Conservation (phyloP, 35 echinoderm and acorn worm genomes). For the Strongylocentrotus purpuratus region DNA sequence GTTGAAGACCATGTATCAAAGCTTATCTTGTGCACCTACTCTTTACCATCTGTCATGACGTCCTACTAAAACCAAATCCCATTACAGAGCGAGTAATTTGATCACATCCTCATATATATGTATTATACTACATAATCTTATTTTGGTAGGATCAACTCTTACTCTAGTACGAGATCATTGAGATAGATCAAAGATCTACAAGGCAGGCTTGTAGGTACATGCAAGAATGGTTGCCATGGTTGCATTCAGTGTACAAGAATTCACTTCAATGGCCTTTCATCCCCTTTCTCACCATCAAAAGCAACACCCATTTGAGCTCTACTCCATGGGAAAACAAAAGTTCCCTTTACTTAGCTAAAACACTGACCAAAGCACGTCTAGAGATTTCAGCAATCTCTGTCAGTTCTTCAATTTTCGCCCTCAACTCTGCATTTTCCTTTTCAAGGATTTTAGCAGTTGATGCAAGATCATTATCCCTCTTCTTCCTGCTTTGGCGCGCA, state of each 20-base stretch:
- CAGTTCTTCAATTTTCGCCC: constrained; percentile 35
- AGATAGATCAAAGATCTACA: neutral
- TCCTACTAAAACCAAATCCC: neutral
- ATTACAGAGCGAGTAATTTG: neutral
- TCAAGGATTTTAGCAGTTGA: neutral
- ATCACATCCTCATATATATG: neutral
- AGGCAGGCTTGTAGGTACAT: neutral
- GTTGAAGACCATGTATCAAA: neutral
- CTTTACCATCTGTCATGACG: neutral
- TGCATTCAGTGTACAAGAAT: neutral
- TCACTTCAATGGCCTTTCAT: neutral
- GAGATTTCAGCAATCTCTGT: constrained; percentile 40
- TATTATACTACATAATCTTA: neutral
- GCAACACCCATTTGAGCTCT: constrained; percentile 13
- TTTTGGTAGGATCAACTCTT: neutral
- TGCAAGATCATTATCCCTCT: constrained; percentile 19
- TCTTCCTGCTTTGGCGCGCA: constrained; percentile 40
- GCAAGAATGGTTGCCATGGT: neutral
- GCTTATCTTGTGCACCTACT: neutral
- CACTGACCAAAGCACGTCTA: neutral
- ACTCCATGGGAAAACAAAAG: neutral
- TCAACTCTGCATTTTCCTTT: neutral
- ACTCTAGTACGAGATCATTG: neutral
- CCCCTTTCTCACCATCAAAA: neutral
- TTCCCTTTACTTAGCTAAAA: constrained; percentile 44